Base-by-base conservation (phyloP, 1,140 invertebrate genomes). In the Aphaenogaster floridana region DNA sequence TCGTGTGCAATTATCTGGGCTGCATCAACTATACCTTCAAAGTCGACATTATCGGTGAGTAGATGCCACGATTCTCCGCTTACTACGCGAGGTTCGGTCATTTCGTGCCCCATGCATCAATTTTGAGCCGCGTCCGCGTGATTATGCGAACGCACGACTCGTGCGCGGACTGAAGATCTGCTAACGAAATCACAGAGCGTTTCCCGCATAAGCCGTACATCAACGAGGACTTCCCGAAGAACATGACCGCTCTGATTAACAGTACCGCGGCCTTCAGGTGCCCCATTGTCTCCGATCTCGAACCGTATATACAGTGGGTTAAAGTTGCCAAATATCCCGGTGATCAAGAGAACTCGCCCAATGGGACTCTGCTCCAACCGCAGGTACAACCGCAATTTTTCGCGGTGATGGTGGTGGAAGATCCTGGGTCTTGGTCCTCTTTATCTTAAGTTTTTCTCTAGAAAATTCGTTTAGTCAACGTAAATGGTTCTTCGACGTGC, bases 151-250 rank as follows among this genome's bases (percentile, higher is more conserved):
- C n/a, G 21, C 39, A 9, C 15, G 80, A 39, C 17, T 54, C 7
- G 54, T 42, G 13, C 11, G 80, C 39, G 45, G 11, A 42, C 15
- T 57, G 34, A 86, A 66, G 21, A 7, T 61, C 52, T 39, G 57
- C 48, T 48, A 39, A 86, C 21, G 45, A 66, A 83, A 86, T 48
- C 88, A 76, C 89, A 98, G 97, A 98, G 93, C 96, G 97, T 80
- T 97, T 97, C 88, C 97, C 97, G 84, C 97, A 97, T 89, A 97
- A 97, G 93, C 98, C 98, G 42, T 97, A 98, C 92, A 97, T 98
- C 91, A 97, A 97, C 93, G 97, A 97, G 88, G 97, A 97, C 28
- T 98, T 97, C 95, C 97, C 97, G 36, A 96, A 97, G 87, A 99
- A 98, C 94, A 95, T 97, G 88, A 98, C 98, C 1, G 97, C 96